phyloP scores from a whole-genome alignment of 2,797 vertebrate genomes.

The Coilia nasus region DNA sequence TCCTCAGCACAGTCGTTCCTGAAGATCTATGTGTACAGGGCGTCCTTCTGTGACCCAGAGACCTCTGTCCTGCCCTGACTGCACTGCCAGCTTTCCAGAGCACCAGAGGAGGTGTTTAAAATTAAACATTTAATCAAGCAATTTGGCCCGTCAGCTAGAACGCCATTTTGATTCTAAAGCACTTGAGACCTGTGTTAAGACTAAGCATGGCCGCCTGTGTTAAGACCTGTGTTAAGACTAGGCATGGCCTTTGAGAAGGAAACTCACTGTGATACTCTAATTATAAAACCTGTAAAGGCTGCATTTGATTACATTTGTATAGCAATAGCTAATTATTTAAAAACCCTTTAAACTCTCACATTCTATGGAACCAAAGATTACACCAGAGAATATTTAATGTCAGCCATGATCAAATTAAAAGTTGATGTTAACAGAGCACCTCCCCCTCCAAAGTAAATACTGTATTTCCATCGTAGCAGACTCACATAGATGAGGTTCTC shows the following conservation, averaged over 20 bases:
- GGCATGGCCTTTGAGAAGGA: not conserved
- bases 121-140: constrained; percentile 5
- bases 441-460: constrained; percentile 42
- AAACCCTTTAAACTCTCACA: not conserved
- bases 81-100: not conserved
- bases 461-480: constrained; percentile 51
- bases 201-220: not conserved
- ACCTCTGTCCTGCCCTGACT: not conserved
- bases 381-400: not conserved
- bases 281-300: not conserved
- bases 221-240: not conserved
- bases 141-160: not conserved
- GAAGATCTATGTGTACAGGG: not conserved
- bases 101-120: not conserved
- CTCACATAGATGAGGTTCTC: constrained; percentile 96
- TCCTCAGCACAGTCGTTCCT: not conserved
- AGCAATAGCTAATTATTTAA: too few relatives aligned
- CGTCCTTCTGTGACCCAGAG: not conserved
- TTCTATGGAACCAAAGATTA: not conserved
- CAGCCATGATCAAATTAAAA: not conserved
- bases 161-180: not conserved
- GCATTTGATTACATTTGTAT: not conserved
- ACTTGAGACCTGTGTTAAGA: not conserved
- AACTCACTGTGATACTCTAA: not conserved
- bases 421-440: not conserved